These are phyloP conservation scores for Micropoecilia bifurca DNA, from an alignment of 2,797 vertebrate species.

Conservation along the genomic window DNA sequence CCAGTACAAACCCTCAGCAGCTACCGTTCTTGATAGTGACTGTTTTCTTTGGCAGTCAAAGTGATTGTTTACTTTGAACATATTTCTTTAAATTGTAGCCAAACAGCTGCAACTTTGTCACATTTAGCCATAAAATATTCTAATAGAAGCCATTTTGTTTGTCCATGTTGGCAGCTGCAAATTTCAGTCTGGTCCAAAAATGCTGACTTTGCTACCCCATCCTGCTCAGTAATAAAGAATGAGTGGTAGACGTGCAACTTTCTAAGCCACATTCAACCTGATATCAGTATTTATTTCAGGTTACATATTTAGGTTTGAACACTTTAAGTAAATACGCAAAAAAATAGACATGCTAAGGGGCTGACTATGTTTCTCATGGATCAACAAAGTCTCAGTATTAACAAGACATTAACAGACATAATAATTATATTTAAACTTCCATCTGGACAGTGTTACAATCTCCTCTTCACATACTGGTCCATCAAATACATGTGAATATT, in stretches of 20 bases:
- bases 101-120: neutral
- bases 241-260: too few species aligned
- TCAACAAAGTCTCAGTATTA: neutral
- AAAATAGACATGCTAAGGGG: neutral
- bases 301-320: too few species aligned
- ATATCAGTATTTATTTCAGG: too few species aligned
- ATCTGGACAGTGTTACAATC: neutral
- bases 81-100: neutral
- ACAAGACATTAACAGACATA: neutral
- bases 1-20: neutral
- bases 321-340: too few species aligned
- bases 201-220: neutral
- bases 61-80: neutral
- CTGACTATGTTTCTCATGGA: neutral
- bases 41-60: neutral
- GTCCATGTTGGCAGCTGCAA: neutral
- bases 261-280: too few species aligned
- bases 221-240: too few species aligned
- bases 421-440: neutral
- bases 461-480: neutral
- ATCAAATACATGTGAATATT: neutral
- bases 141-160: neutral
- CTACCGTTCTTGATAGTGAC: neutral
- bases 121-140: neutral
- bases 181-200: neutral